Conservation (phyloP, 2,888 invertebrate genomes). For the Miltochrista miniata region DNA sequence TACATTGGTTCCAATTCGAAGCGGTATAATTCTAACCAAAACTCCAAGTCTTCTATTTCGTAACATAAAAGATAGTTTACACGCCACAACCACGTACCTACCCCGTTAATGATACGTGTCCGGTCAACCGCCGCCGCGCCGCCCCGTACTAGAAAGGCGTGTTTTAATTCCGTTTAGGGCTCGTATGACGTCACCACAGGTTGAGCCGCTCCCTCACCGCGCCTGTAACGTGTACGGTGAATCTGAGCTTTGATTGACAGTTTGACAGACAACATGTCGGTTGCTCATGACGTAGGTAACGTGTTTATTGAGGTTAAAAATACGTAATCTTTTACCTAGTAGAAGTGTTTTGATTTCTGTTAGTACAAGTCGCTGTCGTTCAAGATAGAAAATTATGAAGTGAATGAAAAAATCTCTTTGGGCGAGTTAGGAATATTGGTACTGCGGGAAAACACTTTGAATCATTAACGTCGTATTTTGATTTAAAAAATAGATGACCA, state of each 20-base stretch:
- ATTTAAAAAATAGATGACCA: too few species aligned
- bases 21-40: too few species aligned
- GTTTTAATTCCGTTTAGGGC: conserved; percentile 35
- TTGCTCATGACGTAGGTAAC: neutral
- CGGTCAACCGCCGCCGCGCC: conserved; percentile 14
- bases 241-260: conserved; percentile 17
- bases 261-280: conserved; percentile 10
- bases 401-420: too few species aligned
- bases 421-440: too few species aligned
- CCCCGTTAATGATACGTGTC: neutral
- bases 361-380: too few species aligned
- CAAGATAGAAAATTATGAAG: too few species aligned
- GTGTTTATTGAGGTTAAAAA: neutral
- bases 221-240: conserved; percentile 16
- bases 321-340: neutral
- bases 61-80: too few species aligned
- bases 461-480: too few species aligned
- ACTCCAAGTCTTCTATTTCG: too few species aligned
- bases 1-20: too few species aligned
- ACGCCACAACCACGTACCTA: neutral
- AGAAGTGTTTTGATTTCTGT: neutral
- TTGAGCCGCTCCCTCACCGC: conserved; percentile 32
- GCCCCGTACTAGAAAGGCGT: conserved; percentile 24
- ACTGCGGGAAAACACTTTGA: too few species aligned
- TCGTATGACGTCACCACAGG: conserved; percentile 43